phyloP scores from a whole-genome alignment of 2,797 vertebrate genomes.

The Pangasius larnaudii region DNA sequence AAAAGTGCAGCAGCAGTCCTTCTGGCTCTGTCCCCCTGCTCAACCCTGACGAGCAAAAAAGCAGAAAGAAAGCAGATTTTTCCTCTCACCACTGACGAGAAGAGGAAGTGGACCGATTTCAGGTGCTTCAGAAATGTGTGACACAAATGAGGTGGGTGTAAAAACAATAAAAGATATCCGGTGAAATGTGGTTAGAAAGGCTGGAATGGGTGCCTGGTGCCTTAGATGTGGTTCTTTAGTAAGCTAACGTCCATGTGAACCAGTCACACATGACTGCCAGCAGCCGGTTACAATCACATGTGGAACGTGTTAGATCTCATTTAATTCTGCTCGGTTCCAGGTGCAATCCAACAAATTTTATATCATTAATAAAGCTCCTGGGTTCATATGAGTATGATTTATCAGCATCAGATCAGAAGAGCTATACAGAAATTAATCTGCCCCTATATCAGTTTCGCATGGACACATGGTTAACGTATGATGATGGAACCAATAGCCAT shows the following conservation, averaged over 20 bases:
- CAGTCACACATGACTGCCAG: constrained; percentile 57
- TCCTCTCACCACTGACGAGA: neutral
- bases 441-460: constrained; percentile 11
- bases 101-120: constrained; percentile 40
- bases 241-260: constrained; percentile 59
- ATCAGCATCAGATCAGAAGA: constrained; percentile 12
- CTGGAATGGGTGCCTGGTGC: constrained; percentile 58
- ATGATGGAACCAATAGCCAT: constrained; percentile 21
- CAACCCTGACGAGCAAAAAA: neutral
- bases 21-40: constrained; percentile 20
- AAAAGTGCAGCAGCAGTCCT: constrained; percentile 57
- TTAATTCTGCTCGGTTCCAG: constrained; percentile 23
- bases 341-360: neutral
- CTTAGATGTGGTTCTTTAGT: constrained; percentile 64
- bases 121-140: constrained; percentile 66
- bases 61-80: neutral
- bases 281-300: constrained; percentile 60
- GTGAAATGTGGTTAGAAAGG: constrained; percentile 48
- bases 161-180: constrained; percentile 77
- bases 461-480: constrained; percentile 8
- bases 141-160: constrained; percentile 73
- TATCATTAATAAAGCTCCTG: constrained; percentile 1
- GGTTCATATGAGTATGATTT: neutral
- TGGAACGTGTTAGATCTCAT: constrained; percentile 46
- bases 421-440: constrained; percentile 2